Base-by-base conservation (phyloP, 2,888 invertebrate genomes). In the Synanthedon formicaeformis region DNA sequence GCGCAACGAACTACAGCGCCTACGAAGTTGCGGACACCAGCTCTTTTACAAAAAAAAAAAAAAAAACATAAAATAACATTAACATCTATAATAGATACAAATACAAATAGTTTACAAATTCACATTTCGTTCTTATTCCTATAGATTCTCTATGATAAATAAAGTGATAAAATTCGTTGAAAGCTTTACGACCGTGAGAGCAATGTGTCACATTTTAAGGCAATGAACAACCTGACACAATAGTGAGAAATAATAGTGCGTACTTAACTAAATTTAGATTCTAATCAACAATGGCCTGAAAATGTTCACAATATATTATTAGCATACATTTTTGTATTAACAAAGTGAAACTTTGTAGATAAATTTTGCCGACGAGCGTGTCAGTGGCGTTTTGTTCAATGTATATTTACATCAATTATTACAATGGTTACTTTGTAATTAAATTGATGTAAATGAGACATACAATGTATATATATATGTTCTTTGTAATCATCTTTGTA, bases 211-310 rank as follows among this genome's bases (percentile, higher is more conserved):
- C 41, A 6, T n/a, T 5, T 14, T 61, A 58, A 60, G 57, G 60
- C 64, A 61, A 67, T 72, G 68, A 73, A 72, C 66, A 64, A 49
- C 68, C 70, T 69, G 65, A 67, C 66, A 79, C 75, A 81, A 81
- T 78, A 69, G 76, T 81, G 81, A 72, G 81, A 82, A 79, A 66
- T 65, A 66, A 68, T 61, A 64, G 57, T 57, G 58, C 59, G 57
- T 57, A 58, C 59, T 56, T 69, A 70, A 71, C 72, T 69, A 64
- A 69, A 74, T 77, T 73, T 67, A 75, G 78, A 79, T 80, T 65
- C 58, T 61, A 67, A 80, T 81, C 78, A 67, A 51, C 59, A 58
- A 63, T 59, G 71, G 61, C 72, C 73, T 75, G 66, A 69, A 59
- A 64, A 56, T 58, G 68, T 67, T 71, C 62, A 71, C 71, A 49